A percentile compares a stretch with the other conserved stretches of the same genome.
Evolutionary conservation across 2,113 vertebrate species (phyloP).

Genomic region (Microtus montanus): DNA sequence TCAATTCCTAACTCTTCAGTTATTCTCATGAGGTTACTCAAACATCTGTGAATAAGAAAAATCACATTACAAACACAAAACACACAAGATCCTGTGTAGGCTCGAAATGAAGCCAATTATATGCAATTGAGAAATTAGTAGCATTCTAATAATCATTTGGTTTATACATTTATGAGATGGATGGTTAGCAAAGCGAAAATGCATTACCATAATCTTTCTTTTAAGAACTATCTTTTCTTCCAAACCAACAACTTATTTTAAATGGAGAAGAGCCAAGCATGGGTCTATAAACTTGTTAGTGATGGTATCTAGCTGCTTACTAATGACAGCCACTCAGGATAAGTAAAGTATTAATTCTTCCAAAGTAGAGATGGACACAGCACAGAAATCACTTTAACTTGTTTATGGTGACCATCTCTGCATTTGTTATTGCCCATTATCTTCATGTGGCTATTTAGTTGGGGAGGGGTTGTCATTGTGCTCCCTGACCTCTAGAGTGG

Average conservation of each 20-base stretch:
- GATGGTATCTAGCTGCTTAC: not conserved
- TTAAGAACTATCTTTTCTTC: constrained; percentile 47
- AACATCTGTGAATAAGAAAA: constrained; percentile 61
- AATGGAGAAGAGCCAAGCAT: not conserved
- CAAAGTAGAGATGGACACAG: not conserved
- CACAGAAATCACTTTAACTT: not conserved
- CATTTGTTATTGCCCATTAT: not conserved
- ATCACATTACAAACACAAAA: constrained; percentile 26
- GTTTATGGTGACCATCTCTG: not conserved
- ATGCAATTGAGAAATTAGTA: constrained; percentile 41
- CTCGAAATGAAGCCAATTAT: constrained; percentile 61
- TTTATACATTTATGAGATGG: constrained; percentile 60
- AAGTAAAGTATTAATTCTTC: not conserved
- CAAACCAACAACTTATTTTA: constrained; percentile 53
- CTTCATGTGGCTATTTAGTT: not conserved
- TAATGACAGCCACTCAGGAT: not conserved
- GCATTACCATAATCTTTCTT: constrained; percentile 50
- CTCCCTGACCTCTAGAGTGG: not conserved
- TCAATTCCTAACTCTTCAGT: constrained; percentile 53
- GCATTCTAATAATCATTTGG: constrained; percentile 19
- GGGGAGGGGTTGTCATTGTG: not conserved
- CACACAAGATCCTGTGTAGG: not conserved
- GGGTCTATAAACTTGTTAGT: not conserved
- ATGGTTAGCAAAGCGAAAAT: constrained; percentile 45
- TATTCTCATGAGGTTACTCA: constrained; percentile 57